A percentile compares a stretch with the other conserved stretches of the same genome.
phyloP scores from a whole-genome alignment of 2,113 vertebrate species.

The Sceloporus undulatus region DNA sequence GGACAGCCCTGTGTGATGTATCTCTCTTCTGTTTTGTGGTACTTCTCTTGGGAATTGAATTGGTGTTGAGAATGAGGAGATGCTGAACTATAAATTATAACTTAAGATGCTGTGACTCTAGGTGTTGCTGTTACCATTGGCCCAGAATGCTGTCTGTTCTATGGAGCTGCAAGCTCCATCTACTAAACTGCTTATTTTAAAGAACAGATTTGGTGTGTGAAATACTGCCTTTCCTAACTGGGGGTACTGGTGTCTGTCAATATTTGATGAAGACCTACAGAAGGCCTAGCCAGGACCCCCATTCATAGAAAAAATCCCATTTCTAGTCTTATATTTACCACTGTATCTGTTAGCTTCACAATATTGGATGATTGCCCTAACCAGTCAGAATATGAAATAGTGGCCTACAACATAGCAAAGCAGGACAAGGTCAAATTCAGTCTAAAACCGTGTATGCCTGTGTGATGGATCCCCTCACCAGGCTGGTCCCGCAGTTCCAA shows the following conservation, averaged over 20 bases:
- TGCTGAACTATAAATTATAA: neutral
- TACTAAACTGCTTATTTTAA: neutral
- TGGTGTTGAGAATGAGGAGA: neutral
- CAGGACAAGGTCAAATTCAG: neutral
- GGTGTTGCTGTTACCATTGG: neutral
- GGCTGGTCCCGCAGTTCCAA: too few species aligned
- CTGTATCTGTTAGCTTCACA: neutral
- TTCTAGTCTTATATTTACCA: too few species aligned
- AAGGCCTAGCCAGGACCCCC: neutral
- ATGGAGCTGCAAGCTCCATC: neutral
- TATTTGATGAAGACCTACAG: neutral
- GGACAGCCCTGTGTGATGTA: neutral
- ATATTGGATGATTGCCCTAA: neutral
- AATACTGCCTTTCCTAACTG: neutral
- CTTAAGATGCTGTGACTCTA: neutral
- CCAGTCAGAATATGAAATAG: neutral
- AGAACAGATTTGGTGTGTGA: neutral
- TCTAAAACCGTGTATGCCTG: too few species aligned
- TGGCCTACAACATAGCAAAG: neutral
- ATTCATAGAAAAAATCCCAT: too few species aligned
- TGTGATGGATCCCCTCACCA: too few species aligned
- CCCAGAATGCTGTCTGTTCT: neutral
- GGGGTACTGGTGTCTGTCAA: neutral
- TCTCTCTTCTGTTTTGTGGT: neutral
- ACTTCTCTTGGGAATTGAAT: neutral